Evolutionary conservation across 2,888 invertebrate species (phyloP).

Genomic region (Chrysomela aeneicollis): DNA sequence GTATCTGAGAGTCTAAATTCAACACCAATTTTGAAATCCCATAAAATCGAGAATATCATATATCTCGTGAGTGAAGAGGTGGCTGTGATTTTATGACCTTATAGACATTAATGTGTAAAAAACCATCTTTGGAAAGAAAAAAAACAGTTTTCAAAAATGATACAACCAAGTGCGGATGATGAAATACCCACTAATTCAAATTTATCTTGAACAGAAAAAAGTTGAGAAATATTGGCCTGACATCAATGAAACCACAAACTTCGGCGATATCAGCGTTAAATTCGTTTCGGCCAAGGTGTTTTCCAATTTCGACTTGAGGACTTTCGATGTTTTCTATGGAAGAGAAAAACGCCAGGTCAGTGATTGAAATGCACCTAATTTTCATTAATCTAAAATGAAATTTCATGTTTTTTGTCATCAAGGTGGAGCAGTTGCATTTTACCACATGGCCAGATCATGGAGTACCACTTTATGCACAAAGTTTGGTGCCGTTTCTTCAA

Average conservation of each 20-base stretch:
- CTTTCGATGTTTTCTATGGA: constrained; percentile 50
- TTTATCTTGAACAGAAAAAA: constrained; percentile 56
- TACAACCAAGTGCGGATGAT: too few species aligned
- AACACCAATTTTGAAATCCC: too few species aligned
- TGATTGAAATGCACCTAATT: neutral
- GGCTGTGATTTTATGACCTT: too few species aligned
- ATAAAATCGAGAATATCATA: too few species aligned
- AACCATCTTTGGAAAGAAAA: too few species aligned
- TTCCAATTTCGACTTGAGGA: constrained; percentile 58
- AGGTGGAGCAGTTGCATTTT: constrained; percentile 64
- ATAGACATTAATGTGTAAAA: too few species aligned
- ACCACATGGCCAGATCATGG: constrained; percentile 66
- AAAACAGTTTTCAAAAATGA: too few species aligned
- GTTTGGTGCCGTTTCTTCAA: constrained; percentile 56
- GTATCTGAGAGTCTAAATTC: too few species aligned
- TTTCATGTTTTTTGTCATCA: constrained; percentile 29
- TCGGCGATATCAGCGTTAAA: constrained; percentile 55
- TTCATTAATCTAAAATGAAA: constrained; percentile 9
- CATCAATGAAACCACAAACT: constrained; percentile 56
- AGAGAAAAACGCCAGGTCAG: constrained; percentile 53
- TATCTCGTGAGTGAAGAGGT: too few species aligned
- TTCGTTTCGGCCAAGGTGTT: constrained; percentile 53
- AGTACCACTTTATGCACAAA: constrained; percentile 57
- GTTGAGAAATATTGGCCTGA: constrained; percentile 65
- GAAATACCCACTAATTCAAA: neutral